These are phyloP conservation scores for Sphaeramia orbicularis DNA, from an alignment of 2,797 vertebrate species.

Conservation along the genomic window DNA sequence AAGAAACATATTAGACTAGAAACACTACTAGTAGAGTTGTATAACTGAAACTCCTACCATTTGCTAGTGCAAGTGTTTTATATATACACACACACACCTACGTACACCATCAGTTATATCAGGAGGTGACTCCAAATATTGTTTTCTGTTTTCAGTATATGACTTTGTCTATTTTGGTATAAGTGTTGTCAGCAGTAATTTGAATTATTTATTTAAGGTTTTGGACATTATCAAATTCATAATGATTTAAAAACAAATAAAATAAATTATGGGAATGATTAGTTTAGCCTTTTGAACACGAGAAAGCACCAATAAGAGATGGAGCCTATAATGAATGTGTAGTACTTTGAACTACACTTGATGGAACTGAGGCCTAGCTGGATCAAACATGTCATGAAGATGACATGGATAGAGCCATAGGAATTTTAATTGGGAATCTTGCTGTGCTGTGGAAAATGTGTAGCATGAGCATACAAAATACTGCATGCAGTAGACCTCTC, in stretches of 20 bases:
- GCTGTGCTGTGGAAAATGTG: conserved; percentile 12
- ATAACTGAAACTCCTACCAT: conserved; percentile 21
- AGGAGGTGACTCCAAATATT: neutral
- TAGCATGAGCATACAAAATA: conserved; percentile 23
- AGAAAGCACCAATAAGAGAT: conserved; percentile 41
- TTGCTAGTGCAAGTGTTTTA: conserved; percentile 2
- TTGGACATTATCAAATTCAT: no score
- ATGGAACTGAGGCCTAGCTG: conserved; percentile 46
- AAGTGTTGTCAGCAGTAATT: neutral
- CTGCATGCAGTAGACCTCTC: conserved; percentile 29
- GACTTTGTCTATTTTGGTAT: neutral
- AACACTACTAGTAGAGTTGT: conserved; percentile 20
- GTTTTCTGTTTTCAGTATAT: conserved; percentile 7
- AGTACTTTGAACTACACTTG: conserved; percentile 57
- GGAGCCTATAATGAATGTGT: conserved; percentile 52
- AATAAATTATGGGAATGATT: no score
- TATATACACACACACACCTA: conserved; percentile 2
- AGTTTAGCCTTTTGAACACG: conserved; percentile 4
- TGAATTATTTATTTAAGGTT: neutral
- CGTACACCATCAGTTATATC: conserved; percentile 5
- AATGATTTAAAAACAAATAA: no score
- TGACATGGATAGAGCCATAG: conserved; percentile 49
- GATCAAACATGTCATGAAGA: conserved; percentile 59
- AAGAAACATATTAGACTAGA: conserved; percentile 20
- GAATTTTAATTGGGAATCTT: conserved; percentile 51